A percentile compares a stretch with the other conserved stretches of the same genome.
Evolutionary conservation across 1,140 invertebrate genomes (phyloP).

Genomic region (Patella vulgata): DNA sequence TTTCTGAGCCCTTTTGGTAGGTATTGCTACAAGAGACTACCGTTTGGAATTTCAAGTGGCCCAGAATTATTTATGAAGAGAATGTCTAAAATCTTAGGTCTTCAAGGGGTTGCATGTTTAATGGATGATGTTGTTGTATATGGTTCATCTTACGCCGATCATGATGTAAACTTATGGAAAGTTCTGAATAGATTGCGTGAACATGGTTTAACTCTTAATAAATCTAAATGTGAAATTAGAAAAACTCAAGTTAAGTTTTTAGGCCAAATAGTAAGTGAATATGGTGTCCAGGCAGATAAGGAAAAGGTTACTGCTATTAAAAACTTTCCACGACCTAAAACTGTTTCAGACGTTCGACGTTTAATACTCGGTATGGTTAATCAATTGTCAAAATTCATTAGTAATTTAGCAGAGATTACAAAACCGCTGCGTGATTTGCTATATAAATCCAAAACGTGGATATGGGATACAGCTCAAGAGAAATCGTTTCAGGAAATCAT

Average conservation of each 20-base stretch:
- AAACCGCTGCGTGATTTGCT: no score
- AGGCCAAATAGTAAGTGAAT: slow-evolving; percentile 3
- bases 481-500: no score
- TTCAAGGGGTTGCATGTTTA: slow-evolving; percentile 16
- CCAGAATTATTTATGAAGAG: slow-evolving; percentile 31
- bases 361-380: no score
- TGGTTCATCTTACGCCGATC: slow-evolving; percentile 34
- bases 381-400: no score
- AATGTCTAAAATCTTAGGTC: slow-evolving; percentile 27
- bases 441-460: no score
- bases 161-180: slow-evolving; percentile 35
- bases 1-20: slow-evolving; percentile 65
- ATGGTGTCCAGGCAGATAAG: slow-evolving; percentile 3
- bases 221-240: slow-evolving; percentile 58
- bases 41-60: slow-evolving; percentile 60
- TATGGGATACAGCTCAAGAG: no score
- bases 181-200: slow-evolving; percentile 41
- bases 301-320: no score
- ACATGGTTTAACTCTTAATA: slow-evolving; percentile 52
- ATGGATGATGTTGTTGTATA: slow-evolving; percentile 50
- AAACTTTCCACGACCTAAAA: no score
- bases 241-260: slow-evolving; percentile 1
- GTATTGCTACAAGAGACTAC: slow-evolving; percentile 58
- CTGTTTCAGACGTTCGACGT: no score
- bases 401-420: no score